phyloP scores from a whole-genome alignment of 2,797 vertebrate genomes.

The Sebastes iracundus region DNA sequence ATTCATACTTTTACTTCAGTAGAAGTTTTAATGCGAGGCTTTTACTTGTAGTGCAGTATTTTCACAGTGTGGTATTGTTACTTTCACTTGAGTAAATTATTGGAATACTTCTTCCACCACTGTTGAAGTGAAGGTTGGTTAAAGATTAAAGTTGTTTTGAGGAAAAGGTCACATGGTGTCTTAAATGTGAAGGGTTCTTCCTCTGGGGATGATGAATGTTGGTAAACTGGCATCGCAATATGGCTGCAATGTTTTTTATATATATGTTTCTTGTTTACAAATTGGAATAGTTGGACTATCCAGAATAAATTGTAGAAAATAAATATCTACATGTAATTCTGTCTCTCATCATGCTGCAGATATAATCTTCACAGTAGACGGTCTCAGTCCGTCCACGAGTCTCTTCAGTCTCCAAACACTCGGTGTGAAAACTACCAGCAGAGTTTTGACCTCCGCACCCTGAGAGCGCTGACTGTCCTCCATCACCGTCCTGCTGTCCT shows the following conservation, averaged over 20 bases:
- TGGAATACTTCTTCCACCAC: not conserved
- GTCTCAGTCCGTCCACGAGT: not conserved
- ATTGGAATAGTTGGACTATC: not conserved
- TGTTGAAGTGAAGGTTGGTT: not conserved
- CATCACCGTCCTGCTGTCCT: not conserved
- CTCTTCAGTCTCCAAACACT: not conserved
- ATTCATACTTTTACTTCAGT: not conserved
- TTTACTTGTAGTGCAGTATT: no score
- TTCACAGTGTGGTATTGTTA: no score
- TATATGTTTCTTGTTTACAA: not conserved
- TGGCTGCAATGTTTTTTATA: not conserved
- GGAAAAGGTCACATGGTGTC: no score
- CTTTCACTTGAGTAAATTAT: no score
- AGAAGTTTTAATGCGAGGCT: no score
- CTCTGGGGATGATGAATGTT: not conserved
- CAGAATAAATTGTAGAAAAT: not conserved
- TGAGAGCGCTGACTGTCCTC: constrained; percentile 32
- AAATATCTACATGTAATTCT: not conserved
- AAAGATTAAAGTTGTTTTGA: not conserved
- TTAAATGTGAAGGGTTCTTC: not conserved
- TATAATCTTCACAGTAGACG: not conserved
- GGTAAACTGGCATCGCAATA: not conserved
- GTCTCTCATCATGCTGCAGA: constrained; percentile 1
- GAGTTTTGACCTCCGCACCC: constrained; percentile 62
- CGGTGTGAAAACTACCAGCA: constrained; percentile 18